Percentiles rank a stretch among this genome's conserved stretches.
Evolutionary conservation across 2,888 invertebrate species (phyloP).

Genomic region (Aphodius sticticus): DNA sequence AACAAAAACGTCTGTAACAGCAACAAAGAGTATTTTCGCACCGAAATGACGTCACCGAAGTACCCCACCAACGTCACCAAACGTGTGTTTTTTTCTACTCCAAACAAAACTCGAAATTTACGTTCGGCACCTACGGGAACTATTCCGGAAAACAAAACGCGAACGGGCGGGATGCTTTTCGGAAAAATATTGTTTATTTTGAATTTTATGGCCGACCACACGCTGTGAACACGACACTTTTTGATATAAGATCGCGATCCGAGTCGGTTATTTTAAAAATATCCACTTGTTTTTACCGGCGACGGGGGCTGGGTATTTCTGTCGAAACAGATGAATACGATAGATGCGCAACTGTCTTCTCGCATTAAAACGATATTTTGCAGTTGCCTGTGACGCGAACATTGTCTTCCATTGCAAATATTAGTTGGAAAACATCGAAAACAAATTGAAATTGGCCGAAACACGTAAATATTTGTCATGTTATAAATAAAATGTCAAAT

Average conservation of each 20-base stretch:
- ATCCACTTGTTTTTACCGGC: neutral
- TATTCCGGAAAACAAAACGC: neutral
- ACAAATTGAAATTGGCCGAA: neutral
- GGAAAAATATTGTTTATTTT: neutral
- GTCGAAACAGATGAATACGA: neutral
- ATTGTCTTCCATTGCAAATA: neutral
- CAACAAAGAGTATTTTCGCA: neutral
- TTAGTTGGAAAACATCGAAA: neutral
- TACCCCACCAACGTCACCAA: neutral
- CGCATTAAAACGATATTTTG: neutral
- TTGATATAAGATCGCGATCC: neutral
- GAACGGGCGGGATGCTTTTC: neutral
- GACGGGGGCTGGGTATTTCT: neutral
- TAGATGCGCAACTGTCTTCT: constrained; percentile 4
- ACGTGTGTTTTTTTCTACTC: neutral
- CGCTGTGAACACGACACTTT: neutral
- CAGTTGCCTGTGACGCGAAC: neutral
- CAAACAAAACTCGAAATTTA: neutral
- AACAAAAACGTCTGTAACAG: neutral
- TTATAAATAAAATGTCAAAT: constrained; percentile 4
- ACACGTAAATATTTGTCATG: neutral
- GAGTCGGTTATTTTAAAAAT: neutral
- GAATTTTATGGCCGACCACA: neutral
- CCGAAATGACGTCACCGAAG: neutral
- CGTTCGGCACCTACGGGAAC: neutral